These are phyloP conservation scores for Buathra laborator DNA, from an alignment of 2,888 invertebrate genomes.

Conservation along the genomic window DNA sequence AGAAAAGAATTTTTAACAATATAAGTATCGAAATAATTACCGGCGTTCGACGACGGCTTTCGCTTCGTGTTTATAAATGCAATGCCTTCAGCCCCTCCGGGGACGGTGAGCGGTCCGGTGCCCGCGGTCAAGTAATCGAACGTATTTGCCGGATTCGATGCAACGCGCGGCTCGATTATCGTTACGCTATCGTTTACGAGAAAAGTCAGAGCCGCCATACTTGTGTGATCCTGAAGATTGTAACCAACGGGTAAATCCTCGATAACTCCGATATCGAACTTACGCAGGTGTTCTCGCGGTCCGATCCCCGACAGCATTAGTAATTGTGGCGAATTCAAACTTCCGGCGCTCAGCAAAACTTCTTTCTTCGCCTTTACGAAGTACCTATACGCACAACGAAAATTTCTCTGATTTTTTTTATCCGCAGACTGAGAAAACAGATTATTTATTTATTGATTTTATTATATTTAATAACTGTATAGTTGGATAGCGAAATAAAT, in stretches of 20 bases:
- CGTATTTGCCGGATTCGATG: constrained; percentile 86
- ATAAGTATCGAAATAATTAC: constrained; percentile 23
- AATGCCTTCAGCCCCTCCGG: constrained; percentile 92
- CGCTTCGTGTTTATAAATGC: constrained; percentile 90
- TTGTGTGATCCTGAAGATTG: constrained; percentile 93
- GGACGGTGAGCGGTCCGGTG: constrained; percentile 90
- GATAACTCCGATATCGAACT: constrained; percentile 88
- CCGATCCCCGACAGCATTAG: constrained; percentile 95
- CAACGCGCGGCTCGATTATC: constrained; percentile 87
- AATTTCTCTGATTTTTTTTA: constrained; percentile 11
- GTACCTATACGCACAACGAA: constrained; percentile 75
- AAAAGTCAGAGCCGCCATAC: constrained; percentile 91
- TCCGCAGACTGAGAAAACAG: too few species aligned
- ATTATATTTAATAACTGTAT: too few species aligned
- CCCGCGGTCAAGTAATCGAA: constrained; percentile 88
- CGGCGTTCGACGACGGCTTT: constrained; percentile 30
- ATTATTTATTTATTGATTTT: too few species aligned
- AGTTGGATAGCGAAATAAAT: too few species aligned
- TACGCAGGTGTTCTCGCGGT: constrained; percentile 88
- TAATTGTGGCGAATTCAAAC: constrained; percentile 94
- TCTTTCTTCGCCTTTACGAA: constrained; percentile 89
- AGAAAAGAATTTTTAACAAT: too few species aligned
- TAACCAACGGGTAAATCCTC: constrained; percentile 91
- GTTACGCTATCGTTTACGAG: constrained; percentile 90
- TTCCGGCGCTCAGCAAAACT: constrained; percentile 92